Evolutionary conservation across 2,888 invertebrate species (phyloP).

Genomic region (Mamestra brassicae): DNA sequence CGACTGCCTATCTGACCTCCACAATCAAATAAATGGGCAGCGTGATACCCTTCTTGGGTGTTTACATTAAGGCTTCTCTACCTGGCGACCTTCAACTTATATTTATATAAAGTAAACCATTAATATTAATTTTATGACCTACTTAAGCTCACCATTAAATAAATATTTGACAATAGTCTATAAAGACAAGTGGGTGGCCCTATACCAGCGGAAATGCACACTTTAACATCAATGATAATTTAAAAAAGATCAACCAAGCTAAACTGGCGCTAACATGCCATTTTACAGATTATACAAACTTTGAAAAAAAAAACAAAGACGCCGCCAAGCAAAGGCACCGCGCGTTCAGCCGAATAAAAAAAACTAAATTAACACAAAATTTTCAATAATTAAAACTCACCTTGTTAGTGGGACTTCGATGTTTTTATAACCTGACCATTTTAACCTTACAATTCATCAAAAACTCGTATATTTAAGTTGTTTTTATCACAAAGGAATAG

Average conservation of each 20-base stretch:
- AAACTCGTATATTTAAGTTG: neutral
- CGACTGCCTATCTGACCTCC: too few species aligned
- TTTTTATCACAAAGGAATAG: constrained; percentile 32
- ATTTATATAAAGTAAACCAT: constrained; percentile 1
- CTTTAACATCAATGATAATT: constrained; percentile 83
- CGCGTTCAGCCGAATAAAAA: constrained; percentile 78
- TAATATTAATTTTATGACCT: constrained; percentile 31
- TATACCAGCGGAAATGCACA: constrained; percentile 80
- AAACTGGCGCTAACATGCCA: constrained; percentile 87
- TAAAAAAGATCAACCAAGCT: constrained; percentile 78
- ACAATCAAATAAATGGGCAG: too few species aligned
- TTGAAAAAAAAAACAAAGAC: constrained; percentile 76
- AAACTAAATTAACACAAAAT: constrained; percentile 88
- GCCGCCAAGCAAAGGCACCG: constrained; percentile 82
- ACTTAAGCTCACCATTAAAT: constrained; percentile 22
- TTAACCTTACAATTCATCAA: constrained; percentile 24
- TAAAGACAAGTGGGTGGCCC: constrained; percentile 71
- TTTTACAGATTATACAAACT: constrained; percentile 88
- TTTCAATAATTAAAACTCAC: constrained; percentile 89
- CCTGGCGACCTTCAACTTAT: neutral
- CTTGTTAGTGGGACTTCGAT: constrained; percentile 84
- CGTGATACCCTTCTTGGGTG: too few species aligned
- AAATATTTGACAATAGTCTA: constrained; percentile 52
- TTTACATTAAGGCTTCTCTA: neutral
- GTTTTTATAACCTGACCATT: constrained; percentile 76